Percentiles rank a stretch among this genome's conserved stretches.
phyloP scores from a whole-genome alignment of 2,888 invertebrate species.

The Drosophila meridiana region DNA sequence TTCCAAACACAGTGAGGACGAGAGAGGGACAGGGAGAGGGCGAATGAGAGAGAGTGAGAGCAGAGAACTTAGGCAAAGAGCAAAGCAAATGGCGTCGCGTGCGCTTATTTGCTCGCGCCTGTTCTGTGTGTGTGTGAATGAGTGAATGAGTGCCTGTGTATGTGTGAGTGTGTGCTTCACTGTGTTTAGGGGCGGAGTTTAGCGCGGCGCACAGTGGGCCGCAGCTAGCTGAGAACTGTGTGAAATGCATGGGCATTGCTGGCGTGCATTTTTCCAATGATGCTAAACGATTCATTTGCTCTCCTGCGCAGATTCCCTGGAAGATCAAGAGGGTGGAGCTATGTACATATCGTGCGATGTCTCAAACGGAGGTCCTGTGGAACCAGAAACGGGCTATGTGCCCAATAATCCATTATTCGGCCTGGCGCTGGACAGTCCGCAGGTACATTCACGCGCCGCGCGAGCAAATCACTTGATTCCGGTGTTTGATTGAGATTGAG shows the following conservation, averaged over 20 bases:
- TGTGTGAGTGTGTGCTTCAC: constrained; percentile 22
- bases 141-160: constrained; percentile 16
- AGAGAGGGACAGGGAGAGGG: neutral
- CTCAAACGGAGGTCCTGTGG: constrained; percentile 85
- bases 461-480: neutral
- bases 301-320: constrained; percentile 85
- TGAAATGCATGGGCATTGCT: constrained; percentile 35
- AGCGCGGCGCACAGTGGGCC: constrained; percentile 68
- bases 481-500: constrained; percentile 5
- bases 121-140: constrained; percentile 10
- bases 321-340: constrained; percentile 86
- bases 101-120: constrained; percentile 27
- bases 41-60: neutral
- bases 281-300: constrained; percentile 15
- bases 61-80: constrained; percentile 15
- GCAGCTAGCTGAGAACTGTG: constrained; percentile 11
- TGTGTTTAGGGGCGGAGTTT: constrained; percentile 68
- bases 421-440: constrained; percentile 85
- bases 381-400: constrained; percentile 86
- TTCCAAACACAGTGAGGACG: neutral
- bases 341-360: constrained; percentile 86
- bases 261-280: constrained; percentile 33
- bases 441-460: constrained; percentile 78
- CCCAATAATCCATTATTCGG: constrained; percentile 86
- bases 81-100: constrained; percentile 70